Conservation (phyloP, 2,888 invertebrate genomes). For the Eudemis profundana region DNA sequence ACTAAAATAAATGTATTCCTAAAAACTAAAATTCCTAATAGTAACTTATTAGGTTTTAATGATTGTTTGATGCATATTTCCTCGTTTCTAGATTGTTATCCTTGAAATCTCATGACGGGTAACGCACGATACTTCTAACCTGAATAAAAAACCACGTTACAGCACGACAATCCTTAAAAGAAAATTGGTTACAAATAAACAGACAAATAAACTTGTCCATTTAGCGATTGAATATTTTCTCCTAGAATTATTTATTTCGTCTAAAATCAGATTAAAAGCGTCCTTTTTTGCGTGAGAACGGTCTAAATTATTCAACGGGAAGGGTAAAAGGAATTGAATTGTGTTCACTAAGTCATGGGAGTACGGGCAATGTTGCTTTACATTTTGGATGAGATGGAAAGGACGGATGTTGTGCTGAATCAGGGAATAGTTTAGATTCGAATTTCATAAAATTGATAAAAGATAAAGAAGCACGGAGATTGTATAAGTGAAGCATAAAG, state of each 20-base stretch:
- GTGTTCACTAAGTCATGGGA: conserved; percentile 38
- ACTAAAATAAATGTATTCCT: too few species aligned
- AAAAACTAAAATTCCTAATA: too few species aligned
- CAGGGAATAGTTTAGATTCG: neutral
- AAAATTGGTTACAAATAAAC: neutral
- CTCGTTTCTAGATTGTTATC: too few species aligned
- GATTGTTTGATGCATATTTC: too few species aligned
- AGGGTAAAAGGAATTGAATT: conserved; percentile 36
- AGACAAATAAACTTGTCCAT: conserved; percentile 2
- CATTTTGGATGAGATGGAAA: conserved; percentile 26
- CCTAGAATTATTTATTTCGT: conserved; percentile 2
- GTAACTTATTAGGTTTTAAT: too few species aligned
- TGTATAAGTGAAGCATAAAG: too few species aligned
- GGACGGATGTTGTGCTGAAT: neutral
- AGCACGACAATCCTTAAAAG: too few species aligned
- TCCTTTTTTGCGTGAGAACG: conserved; percentile 29
- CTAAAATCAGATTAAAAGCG: conserved; percentile 25
- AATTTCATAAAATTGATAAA: too few species aligned
- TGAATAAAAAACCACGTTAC: too few species aligned
- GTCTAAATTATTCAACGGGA: conserved; percentile 33
- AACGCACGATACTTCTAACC: too few species aligned
- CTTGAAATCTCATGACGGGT: too few species aligned
- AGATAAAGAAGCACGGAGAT: too few species aligned
- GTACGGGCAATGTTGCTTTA: conserved; percentile 17
- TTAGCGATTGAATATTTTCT: neutral